Evolutionary conservation across 35 echinoderm and acorn worm genomes (phyloP), one percentile per base, ranked within the genome.

Genomic region (Eucidaris tribuloides): DNA sequence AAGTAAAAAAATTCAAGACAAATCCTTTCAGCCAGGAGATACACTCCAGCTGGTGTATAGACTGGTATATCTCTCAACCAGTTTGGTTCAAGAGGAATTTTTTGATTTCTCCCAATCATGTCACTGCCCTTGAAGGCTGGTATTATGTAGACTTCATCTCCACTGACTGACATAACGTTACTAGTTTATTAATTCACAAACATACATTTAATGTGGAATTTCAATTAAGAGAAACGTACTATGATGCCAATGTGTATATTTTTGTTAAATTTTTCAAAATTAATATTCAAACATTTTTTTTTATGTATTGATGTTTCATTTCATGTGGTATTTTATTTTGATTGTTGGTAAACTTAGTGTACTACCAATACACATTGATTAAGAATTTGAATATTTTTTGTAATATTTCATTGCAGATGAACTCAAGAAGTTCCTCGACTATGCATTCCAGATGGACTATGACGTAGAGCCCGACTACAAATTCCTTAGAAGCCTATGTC

Each of bases 381-480:
- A n/a, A n/a, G n/a, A n/a, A n/a, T n/a, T n/a, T n/a, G n/a, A n/a
- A n/a, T n/a, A n/a, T n/a, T n/a, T n/a, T n/a, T n/a, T n/a, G n/a
- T n/a, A n/a, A n/a, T n/a, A 46, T 77, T 41, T 71, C 23, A 58
- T 72, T 48, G 31, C 84, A 97, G 94, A 38, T 88, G 89, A 88
- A 78, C 74, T 97, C 31, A 72, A 76, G 36, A 82, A 92, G 30
- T 92, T 92, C 50, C 45, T 97, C n/a, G 65, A 88, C 45, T 84
- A 97, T 78, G 89, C 87, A 1, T 71, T 88, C 20, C 78, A 92
- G 55, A 42, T 97, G 38, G 39, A 46, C 4, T 97, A 97, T 55
- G 63, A 71, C 37, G 80, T 84, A 39, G 43, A 81, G 63, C 94
- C 94, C 62, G 80, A 97, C 62, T 97, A 97, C 77, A 70, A 61